These are phyloP conservation scores for Sipha flava DNA, from an alignment of 1,140 invertebrate genomes.

Conservation along the genomic window DNA sequence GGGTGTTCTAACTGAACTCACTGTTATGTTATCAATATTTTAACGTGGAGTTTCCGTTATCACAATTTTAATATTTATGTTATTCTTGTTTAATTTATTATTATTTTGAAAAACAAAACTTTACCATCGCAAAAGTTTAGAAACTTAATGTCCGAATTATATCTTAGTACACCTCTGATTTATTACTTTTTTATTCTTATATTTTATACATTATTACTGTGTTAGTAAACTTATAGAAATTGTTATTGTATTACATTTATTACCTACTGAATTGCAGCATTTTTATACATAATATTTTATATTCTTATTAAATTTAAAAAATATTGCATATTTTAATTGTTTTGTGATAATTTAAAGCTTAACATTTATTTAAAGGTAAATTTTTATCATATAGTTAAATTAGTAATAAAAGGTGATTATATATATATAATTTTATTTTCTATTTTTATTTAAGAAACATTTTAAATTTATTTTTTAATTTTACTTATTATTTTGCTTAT, in stretches of 20 bases:
- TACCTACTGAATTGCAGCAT: too few relatives aligned
- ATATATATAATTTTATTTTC: background rate
- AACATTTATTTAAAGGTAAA: background rate
- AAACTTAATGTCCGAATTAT: background rate
- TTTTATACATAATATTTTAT: too few relatives aligned
- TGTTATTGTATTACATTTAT: too few relatives aligned
- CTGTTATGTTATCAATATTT: background rate
- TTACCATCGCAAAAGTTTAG: background rate
- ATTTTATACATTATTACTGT: too few relatives aligned
- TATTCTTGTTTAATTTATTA: background rate
- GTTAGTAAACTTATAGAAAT: too few relatives aligned
- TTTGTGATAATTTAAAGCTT: too few relatives aligned
- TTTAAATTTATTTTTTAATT: background rate
- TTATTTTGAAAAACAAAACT: background rate
- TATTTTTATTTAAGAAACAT: background rate
- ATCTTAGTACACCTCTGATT: too few relatives aligned
- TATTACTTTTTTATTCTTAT: too few relatives aligned
- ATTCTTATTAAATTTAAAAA: too few relatives aligned
- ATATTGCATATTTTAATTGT: too few relatives aligned
- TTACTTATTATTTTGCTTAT: background rate
- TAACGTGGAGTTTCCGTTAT: slow-evolving; percentile 22
- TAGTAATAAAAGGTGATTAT: too few relatives aligned
- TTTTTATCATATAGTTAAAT: background rate
- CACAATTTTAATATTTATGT: background rate
- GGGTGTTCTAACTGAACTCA: background rate